Conservation (phyloP, 2,797 vertebrate species). For the Urophycis tenuis region DNA sequence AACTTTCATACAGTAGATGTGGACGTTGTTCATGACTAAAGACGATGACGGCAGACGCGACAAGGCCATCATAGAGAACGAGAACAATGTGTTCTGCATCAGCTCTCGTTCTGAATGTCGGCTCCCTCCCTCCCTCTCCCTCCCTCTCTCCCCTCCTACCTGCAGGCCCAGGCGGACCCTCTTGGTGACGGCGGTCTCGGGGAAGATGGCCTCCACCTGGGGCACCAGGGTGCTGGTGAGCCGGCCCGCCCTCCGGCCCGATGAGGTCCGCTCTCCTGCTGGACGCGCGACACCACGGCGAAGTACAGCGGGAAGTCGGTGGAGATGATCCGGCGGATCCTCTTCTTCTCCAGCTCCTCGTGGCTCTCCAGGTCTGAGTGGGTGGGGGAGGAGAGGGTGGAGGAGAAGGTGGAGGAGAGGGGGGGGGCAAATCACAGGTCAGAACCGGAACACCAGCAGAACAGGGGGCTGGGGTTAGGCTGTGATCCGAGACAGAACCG, state of each 20-base stretch:
- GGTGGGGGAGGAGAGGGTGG: background rate
- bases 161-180: constrained; percentile 89
- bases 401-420: background rate
- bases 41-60: too few species aligned
- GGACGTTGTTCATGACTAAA: background rate
- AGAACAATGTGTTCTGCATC: too few species aligned
- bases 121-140: background rate
- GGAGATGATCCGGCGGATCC: constrained; percentile 92
- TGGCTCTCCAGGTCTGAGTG: constrained; percentile 84
- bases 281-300: constrained; percentile 90
- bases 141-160: constrained; percentile 64
- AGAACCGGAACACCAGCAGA: background rate
- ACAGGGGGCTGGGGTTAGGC: background rate
- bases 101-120: too few species aligned
- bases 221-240: constrained; percentile 86
- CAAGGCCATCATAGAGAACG: too few species aligned
- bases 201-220: constrained; percentile 90
- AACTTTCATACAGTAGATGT: background rate
- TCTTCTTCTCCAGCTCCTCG: constrained; percentile 93
- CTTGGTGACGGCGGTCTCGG: constrained; percentile 90
- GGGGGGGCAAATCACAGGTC: background rate
- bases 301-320: constrained; percentile 97
- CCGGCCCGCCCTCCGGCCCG: constrained; percentile 86
- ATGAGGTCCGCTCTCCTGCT: constrained; percentile 93
- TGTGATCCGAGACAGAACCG: background rate